Base-by-base conservation (phyloP, 2,888 invertebrate species). In the Volucella bombylans region DNA sequence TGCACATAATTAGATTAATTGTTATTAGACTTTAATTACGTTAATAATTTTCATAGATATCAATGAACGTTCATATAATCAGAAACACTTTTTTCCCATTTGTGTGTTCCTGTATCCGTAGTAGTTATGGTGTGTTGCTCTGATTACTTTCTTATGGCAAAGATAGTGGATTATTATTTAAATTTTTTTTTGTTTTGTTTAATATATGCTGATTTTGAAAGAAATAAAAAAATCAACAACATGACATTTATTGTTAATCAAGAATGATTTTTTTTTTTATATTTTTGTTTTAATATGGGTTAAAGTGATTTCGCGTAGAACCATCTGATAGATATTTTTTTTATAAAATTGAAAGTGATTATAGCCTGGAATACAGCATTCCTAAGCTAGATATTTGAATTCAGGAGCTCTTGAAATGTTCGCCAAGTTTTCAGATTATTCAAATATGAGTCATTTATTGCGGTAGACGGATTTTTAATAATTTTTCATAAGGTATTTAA, bases 241-340 rank as follows among this genome's bases (percentile, higher is more conserved):
- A 71, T 89, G 90, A 90, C 90, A 90, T 90, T 90, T 90, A 90
- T 90, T 90, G 90, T 90, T 90, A 90, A 79, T 79, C 72, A 65
- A 67, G 72, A 61, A 59, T 67, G n/a, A n/a, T 41, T 65, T 55
- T 55, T 64, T 52, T n/a, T 52, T 41, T 38, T 9, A 15, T 38
- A 11, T 38, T 31, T 50, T 49, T 71, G 43, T 47, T 12, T 12
- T 31, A 15, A 11, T 45, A 59, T 41, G 14, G 39, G 10, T 54
- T 79, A 6, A 31, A 6, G 0, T 31, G 4, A 31, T 31, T 31
- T 31, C 31, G 6, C 31, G 0, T 6, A 31, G 6, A 4, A 0
- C 31, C 2, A 31, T 31, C 4, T 31, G 6, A 31, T 31, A 2
- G 23, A 23, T 23, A 1, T 23, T 4, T 23, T 31, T 31, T 31